Conservation (phyloP, 2,888 invertebrate species). For the Leptinotarsa haldemani region DNA sequence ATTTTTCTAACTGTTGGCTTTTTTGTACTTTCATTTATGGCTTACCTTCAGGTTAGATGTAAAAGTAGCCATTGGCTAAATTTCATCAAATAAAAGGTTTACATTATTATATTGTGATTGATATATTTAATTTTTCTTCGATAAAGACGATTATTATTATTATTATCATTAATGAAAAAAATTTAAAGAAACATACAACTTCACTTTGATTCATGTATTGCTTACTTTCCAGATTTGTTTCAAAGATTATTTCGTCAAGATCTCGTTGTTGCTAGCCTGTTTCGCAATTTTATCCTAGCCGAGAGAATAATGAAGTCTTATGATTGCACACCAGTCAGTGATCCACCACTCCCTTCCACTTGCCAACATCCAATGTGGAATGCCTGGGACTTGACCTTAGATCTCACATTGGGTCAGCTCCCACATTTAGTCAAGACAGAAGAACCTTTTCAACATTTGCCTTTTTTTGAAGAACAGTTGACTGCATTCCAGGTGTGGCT, state of each 20-base stretch:
- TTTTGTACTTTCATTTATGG: no score
- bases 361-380: constrained; percentile 93
- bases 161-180: no score
- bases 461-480: constrained; percentile 97
- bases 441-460: constrained; percentile 78
- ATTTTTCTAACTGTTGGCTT: no score
- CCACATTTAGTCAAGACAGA: constrained; percentile 78
- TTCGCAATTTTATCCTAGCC: constrained; percentile 96
- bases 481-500: constrained; percentile 98
- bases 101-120: no score
- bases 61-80: no score
- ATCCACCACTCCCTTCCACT: constrained; percentile 91
- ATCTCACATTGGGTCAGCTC: constrained; percentile 91
- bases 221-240: constrained; percentile 78
- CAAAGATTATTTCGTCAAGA: constrained; percentile 98
- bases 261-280: constrained; percentile 96
- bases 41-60: no score
- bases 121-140: no score
- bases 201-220: no score
- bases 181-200: no score
- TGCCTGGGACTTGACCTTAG: constrained; percentile 97
- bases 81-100: no score
- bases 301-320: constrained; percentile 96
- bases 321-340: constrained; percentile 96
- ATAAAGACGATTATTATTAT: no score